Conservation (phyloP, 2,888 invertebrate genomes). For the Calephelis perditalis region DNA sequence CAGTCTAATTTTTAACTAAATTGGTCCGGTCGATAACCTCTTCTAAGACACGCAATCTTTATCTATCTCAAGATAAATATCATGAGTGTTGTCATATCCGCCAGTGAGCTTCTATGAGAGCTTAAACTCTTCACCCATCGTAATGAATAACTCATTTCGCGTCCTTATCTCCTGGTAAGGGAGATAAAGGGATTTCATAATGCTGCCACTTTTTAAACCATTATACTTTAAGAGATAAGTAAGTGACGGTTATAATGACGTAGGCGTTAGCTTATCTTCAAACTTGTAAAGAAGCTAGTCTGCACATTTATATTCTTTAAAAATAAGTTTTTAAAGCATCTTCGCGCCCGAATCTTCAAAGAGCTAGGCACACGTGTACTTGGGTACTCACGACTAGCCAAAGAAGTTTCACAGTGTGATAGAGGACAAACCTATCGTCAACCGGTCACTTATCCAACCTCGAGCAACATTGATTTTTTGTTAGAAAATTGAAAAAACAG, state of each 20-base stretch:
- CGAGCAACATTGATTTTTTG: too few relatives aligned
- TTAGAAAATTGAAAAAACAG: too few relatives aligned
- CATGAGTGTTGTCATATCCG: conserved; percentile 3
- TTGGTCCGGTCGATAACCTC: not conserved
- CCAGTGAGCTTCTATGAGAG: conserved; percentile 3
- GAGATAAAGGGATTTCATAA: conserved; percentile 3
- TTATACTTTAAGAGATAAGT: not conserved
- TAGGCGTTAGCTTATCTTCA: too few relatives aligned
- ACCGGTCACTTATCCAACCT: too few relatives aligned
- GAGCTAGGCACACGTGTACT: too few relatives aligned
- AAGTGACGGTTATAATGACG: not conserved
- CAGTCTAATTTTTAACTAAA: not conserved
- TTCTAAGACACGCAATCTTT: not conserved
- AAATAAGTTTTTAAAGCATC: too few relatives aligned
- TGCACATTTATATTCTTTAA: too few relatives aligned
- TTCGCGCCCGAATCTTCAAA: too few relatives aligned
- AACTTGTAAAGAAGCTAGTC: too few relatives aligned
- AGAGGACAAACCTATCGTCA: too few relatives aligned
- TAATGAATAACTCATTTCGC: not conserved
- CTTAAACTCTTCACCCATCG: conserved; percentile 3
- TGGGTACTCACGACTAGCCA: too few relatives aligned
- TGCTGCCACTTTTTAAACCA: not conserved
- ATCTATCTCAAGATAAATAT: not conserved
- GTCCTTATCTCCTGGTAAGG: not conserved
- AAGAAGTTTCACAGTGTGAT: too few relatives aligned